Conservation (phyloP, 2,888 invertebrate species). For the Eupithecia subumbrata region DNA sequence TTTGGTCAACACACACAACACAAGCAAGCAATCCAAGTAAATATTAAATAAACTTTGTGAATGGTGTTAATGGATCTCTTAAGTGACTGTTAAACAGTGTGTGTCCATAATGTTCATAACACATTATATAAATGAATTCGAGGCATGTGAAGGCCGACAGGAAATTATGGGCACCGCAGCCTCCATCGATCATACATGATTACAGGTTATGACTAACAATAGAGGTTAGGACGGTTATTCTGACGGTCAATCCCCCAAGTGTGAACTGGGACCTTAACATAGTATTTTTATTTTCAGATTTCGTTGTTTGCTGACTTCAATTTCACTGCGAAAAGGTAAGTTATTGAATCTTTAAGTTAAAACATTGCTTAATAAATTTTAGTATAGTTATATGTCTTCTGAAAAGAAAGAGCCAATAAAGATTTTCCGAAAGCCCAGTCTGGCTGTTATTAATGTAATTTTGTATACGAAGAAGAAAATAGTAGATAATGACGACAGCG, state of each 20-base stretch:
- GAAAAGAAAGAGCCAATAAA: constrained; percentile 1
- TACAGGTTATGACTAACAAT: constrained; percentile 28
- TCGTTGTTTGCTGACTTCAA: constrained; percentile 1
- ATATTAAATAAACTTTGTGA: not conserved
- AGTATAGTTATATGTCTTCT: not conserved
- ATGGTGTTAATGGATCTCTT: constrained; percentile 10
- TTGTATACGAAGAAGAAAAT: constrained; percentile 50
- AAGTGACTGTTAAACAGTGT: constrained; percentile 15
- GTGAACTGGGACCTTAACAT: not conserved
- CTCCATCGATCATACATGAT: constrained; percentile 44
- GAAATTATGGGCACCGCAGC: constrained; percentile 48
- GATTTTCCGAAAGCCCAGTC: constrained; percentile 7
- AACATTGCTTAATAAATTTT: not conserved
- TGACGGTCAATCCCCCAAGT: not conserved
- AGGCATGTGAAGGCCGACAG: constrained; percentile 55
- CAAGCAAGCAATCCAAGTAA: not conserved
- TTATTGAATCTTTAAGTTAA: not conserved
- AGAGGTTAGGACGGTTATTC: constrained; percentile 1
- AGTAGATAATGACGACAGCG: constrained; percentile 53
- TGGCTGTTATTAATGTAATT: constrained; percentile 37
- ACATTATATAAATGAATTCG: constrained; percentile 47
- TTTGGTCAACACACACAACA: not conserved
- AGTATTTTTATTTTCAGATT: constrained; percentile 8
- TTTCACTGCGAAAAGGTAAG: not conserved
- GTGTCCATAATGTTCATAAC: constrained; percentile 33